These are phyloP conservation scores for Scrobipalpa atriplicella DNA, from an alignment of 2,888 invertebrate genomes.

Conservation along the genomic window DNA sequence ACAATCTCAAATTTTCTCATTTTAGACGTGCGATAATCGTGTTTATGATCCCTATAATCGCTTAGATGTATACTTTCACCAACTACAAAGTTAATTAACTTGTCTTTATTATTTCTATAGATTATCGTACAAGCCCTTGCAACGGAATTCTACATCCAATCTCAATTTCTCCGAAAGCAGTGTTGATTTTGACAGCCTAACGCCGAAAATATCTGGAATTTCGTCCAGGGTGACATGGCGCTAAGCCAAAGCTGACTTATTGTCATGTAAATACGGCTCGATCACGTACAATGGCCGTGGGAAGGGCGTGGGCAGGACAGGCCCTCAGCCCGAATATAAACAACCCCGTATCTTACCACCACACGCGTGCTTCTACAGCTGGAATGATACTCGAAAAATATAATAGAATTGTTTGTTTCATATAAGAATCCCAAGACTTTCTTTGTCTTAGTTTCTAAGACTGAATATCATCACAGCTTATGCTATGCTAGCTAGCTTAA, in stretches of 20 bases:
- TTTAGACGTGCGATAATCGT: background rate
- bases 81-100: too few species aligned
- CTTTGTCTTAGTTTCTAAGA: background rate
- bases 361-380: constrained; percentile 38
- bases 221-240: constrained; percentile 59
- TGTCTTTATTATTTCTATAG: too few species aligned
- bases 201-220: constrained; percentile 42
- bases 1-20: background rate
- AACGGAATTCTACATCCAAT: constrained; percentile 14
- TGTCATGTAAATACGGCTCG: constrained; percentile 78
- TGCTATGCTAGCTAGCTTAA: background rate
- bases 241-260: constrained; percentile 69
- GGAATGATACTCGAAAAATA: constrained; percentile 16
- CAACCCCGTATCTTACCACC: constrained; percentile 53
- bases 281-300: constrained; percentile 73
- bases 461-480: background rate
- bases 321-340: constrained; percentile 63
- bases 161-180: constrained; percentile 35
- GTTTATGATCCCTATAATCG: too few species aligned
- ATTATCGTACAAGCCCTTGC: background rate
- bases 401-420: background rate
- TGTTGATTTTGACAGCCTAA: constrained; percentile 38
- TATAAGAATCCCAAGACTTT: background rate
- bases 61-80: too few species aligned
- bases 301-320: constrained; percentile 66